Base-by-base conservation (phyloP, 2,888 invertebrate genomes). In the Caenorhabditis macrosperma region DNA sequence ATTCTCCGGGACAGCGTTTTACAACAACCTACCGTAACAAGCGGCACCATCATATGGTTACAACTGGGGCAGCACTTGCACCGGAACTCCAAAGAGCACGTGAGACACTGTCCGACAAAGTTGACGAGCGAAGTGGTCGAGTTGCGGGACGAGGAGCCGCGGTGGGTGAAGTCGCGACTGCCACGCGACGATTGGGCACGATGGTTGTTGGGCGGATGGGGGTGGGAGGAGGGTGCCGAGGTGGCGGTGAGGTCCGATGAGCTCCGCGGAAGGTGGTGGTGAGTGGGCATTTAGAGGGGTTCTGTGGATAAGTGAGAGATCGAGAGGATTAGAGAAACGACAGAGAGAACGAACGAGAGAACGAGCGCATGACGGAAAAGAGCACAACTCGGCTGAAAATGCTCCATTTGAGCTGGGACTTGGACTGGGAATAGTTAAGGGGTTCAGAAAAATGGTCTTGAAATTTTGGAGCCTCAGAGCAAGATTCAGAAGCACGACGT, bases 1-100 rank as follows among this genome's bases (percentile, higher is more conserved):
- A n/a, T n/a, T n/a, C n/a, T n/a, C n/a, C n/a, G n/a, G n/a, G n/a
- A n/a, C n/a, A n/a, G n/a, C n/a, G n/a, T n/a, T n/a, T n/a, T n/a
- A n/a, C n/a, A n/a, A n/a, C n/a, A n/a, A n/a, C n/a, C n/a, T n/a
- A n/a, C n/a, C n/a, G n/a, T n/a, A n/a, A n/a, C n/a, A n/a, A n/a
- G n/a, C n/a, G n/a, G n/a, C n/a, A n/a, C n/a, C 60, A 80, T 78
- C n/a, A 80, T 50, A 55, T 87, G 88, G 9, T 69, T 66, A 71
- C 87, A 88, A 48, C 82, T 67, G 20, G 59, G 33, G 57, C 87
- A 88, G 57, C 87, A 87, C 17, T 63, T 76, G 78, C 87, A 88
- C 20, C 78, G 61, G 66, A 86, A 85, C 30, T 87, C 86, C n/a
- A 78, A 59, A 15, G 78, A 71, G 64, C 86, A 88, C 28, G 54